Conservation (phyloP, 1,140 invertebrate species). For the Ceratina japonica region DNA sequence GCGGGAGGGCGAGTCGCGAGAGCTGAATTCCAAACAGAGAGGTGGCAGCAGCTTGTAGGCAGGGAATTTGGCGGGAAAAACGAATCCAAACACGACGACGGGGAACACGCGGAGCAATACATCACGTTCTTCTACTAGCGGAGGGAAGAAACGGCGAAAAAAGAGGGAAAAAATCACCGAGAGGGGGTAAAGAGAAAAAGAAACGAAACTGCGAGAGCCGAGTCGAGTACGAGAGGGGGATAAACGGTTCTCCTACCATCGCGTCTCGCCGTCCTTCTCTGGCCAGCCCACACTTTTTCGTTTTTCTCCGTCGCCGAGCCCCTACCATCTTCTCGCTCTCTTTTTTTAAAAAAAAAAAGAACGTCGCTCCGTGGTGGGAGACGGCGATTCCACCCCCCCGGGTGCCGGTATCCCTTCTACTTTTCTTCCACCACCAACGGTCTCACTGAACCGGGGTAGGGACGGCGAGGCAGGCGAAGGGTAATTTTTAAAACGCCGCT, state of each 20-base stretch:
- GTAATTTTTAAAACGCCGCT: constrained; percentile 76
- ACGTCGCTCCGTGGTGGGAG: constrained; percentile 33
- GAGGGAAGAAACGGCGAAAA: constrained; percentile 52
- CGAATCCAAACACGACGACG: constrained; percentile 74
- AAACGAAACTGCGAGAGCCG: constrained; percentile 24
- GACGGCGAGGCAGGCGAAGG: constrained; percentile 41
- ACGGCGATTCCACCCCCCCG: constrained; percentile 46
- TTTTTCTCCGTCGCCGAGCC: constrained; percentile 38
- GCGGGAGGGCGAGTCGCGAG: too few species aligned
- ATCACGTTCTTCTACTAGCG: constrained; percentile 72
- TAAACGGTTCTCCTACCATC: constrained; percentile 39
- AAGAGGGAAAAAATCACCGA: constrained; percentile 33
- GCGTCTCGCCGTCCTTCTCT: constrained; percentile 55
- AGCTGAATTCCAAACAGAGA: constrained; percentile 49
- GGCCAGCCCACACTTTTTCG: constrained; percentile 42
- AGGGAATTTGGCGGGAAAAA: constrained; percentile 78
- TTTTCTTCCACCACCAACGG: constrained; percentile 34
- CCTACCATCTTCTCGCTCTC: constrained; percentile 20
- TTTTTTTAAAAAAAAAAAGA: constrained; percentile 40
- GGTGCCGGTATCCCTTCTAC: constrained; percentile 45
- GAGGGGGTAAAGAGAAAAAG: constrained; percentile 13
- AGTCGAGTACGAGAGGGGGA: constrained; percentile 30
- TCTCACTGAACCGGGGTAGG: not conserved
- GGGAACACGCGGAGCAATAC: constrained; percentile 73
- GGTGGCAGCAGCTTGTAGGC: constrained; percentile 67